Evolutionary conservation across 2,113 vertebrate genomes (phyloP).

Genomic region (Sylvilagus bachmani): DNA sequence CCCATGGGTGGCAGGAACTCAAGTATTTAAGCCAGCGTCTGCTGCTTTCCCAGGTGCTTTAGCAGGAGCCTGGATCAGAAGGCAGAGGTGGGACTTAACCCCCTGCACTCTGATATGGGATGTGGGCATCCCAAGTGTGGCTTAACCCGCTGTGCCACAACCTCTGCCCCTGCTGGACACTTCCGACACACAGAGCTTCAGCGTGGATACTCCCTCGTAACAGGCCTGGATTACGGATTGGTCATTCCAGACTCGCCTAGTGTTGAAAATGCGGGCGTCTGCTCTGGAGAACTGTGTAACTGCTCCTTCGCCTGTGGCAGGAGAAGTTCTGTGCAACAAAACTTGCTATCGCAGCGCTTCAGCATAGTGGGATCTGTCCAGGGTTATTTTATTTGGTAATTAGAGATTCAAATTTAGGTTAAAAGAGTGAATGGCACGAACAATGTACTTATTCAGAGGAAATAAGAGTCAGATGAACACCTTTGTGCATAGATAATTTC

Average conservation of each 20-base stretch:
- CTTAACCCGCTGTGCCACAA: no score
- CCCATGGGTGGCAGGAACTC: no score
- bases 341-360: neutral
- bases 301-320: neutral
- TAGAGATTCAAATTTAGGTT: conserved; percentile 4
- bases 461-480: neutral
- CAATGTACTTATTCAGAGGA: conserved; percentile 43
- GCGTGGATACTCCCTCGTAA: neutral
- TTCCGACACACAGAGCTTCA: neutral
- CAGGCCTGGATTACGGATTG: neutral
- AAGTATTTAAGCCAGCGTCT: no score
- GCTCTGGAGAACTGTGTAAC: neutral
- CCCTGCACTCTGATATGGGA: no score
- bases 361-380: neutral
- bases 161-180: neutral
- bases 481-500: conserved; percentile 18
- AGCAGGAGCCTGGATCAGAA: no score
- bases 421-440: neutral
- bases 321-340: neutral
- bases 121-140: no score
- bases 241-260: neutral
- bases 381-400: conserved; percentile 14
- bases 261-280: neutral
- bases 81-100: no score
- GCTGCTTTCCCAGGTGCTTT: no score